A percentile compares a stretch with the other conserved stretches of the same genome.
phyloP scores from a whole-genome alignment of 2,113 vertebrate species.

The Dromaius novaehollandiae region DNA sequence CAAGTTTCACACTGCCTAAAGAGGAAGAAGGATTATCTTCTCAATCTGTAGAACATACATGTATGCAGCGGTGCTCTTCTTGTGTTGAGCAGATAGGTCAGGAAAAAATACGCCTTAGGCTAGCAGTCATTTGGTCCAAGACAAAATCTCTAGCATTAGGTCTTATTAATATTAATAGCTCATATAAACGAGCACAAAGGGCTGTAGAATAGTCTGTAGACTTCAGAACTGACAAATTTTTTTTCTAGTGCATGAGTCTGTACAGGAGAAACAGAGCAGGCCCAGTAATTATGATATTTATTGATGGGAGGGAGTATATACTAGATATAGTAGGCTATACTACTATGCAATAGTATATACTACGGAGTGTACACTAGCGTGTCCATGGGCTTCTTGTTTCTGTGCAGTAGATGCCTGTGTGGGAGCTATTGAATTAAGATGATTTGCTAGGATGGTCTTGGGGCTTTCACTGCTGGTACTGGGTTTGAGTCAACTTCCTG shows the following conservation, averaged over 20 bases:
- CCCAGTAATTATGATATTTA: neutral
- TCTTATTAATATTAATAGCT: neutral
- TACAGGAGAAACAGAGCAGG: neutral
- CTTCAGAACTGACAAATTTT: neutral
- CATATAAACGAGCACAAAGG: neutral
- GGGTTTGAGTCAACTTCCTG: neutral
- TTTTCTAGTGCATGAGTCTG: neutral
- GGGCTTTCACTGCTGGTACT: neutral
- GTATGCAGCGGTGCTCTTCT: neutral
- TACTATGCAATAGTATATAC: accelerated
- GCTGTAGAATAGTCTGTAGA: neutral
- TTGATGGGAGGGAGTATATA: neutral
- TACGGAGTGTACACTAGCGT: accelerated
- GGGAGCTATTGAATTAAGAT: neutral
- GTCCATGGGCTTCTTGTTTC: neutral
- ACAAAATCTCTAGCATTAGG: neutral
- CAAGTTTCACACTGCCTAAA: neutral
- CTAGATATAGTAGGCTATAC: neutral
- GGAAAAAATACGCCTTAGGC: neutral
- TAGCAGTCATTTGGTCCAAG: conserved; percentile 1
- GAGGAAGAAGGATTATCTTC: neutral
- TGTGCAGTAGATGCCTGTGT: neutral
- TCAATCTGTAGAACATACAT: neutral
- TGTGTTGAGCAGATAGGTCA: neutral
- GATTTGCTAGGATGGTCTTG: neutral